Conservation (phyloP, 1,140 invertebrate species). For the Hetaerina americana region DNA sequence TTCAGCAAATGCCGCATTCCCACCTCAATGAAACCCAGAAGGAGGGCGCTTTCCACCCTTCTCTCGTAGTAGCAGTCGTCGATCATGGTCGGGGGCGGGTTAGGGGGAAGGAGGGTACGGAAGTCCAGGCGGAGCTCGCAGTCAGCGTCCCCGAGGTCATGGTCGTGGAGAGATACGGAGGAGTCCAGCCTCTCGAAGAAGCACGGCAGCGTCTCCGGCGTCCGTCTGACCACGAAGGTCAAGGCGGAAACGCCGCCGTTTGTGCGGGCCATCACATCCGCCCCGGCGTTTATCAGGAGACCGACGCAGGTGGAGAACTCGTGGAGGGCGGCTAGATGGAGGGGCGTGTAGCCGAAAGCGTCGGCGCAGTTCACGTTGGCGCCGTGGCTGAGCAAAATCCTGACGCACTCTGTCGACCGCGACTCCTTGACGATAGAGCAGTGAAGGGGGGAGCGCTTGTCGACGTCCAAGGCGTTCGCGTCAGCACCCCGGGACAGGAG, state of each 20-base stretch:
- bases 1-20: slow-evolving; percentile 59
- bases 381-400: slow-evolving; percentile 46
- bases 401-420: slow-evolving; percentile 53
- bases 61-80: slow-evolving; percentile 17
- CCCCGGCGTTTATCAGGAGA: slow-evolving; percentile 59
- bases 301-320: slow-evolving; percentile 64
- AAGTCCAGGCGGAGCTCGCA: slow-evolving; percentile 70
- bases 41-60: slow-evolving; percentile 53
- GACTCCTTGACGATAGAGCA: slow-evolving; percentile 62
- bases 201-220: slow-evolving; percentile 58
- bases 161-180: slow-evolving; percentile 60
- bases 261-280: slow-evolving; percentile 64
- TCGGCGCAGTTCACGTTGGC: slow-evolving; percentile 64
- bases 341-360: slow-evolving; percentile 61
- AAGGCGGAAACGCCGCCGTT: slow-evolving; percentile 65
- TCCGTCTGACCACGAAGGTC: slow-evolving; percentile 64
- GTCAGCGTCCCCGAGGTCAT: slow-evolving; percentile 68
- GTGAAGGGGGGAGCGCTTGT: slow-evolving; percentile 64
- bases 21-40: slow-evolving; percentile 61
- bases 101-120: slow-evolving; percentile 46
- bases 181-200: slow-evolving; percentile 59
- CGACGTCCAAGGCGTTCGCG: slow-evolving; percentile 45
- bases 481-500: slow-evolving; percentile 46
- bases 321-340: slow-evolving; percentile 73
- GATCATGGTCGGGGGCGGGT: too few relatives aligned